Percentiles rank a stretch among this genome's conserved stretches.
Evolutionary conservation across 1,140 invertebrate species (phyloP).

Genomic region (Cryptotermes secundus): DNA sequence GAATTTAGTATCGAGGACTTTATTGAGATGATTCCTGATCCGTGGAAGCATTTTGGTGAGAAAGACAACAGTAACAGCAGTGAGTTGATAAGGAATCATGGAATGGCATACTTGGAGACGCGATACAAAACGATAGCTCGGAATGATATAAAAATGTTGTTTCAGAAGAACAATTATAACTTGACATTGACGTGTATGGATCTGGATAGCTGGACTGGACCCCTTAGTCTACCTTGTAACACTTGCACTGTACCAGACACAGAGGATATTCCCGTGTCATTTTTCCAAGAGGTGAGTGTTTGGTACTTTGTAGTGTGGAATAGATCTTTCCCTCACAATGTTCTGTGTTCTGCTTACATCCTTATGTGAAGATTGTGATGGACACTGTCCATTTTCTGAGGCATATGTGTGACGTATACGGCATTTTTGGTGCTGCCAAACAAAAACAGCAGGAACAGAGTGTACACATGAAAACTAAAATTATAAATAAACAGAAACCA

Average conservation of each 20-base stretch:
- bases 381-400: too few relatives aligned
- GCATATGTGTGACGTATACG: too few relatives aligned
- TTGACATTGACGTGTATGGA: neutral
- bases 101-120: neutral
- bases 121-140: neutral
- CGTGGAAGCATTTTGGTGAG: conserved; percentile 50
- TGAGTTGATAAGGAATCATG: neutral
- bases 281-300: neutral
- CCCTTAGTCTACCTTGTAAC: neutral
- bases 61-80: neutral
- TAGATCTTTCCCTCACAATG: too few relatives aligned
- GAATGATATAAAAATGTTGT: neutral
- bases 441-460: too few relatives aligned
- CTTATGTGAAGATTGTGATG: too few relatives aligned
- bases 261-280: neutral
- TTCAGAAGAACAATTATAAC: neutral
- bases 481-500: too few relatives aligned
- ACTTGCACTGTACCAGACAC: neutral
- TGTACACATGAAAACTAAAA: too few relatives aligned
- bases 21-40: conserved; percentile 57
- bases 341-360: too few relatives aligned
- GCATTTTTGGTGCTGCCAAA: too few relatives aligned
- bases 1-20: conserved; percentile 54
- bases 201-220: neutral
- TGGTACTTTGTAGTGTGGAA: too few relatives aligned